A percentile compares a stretch with the other conserved stretches of the same genome.
phyloP scores from a whole-genome alignment of 2,888 invertebrate species.

The Fabriciana adippe region DNA sequence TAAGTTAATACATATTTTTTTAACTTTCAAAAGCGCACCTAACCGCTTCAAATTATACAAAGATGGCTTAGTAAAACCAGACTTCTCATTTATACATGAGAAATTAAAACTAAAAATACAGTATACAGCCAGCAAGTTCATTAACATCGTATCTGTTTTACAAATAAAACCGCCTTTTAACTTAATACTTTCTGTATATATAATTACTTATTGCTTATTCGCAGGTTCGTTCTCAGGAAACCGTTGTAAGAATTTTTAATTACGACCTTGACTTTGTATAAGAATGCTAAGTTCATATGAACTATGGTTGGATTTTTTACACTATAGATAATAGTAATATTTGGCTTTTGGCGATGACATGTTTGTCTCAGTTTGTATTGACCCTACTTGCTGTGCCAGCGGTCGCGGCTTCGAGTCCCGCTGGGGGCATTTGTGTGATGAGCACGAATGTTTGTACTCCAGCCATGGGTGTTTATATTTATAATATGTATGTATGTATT shows the following conservation, averaged over 20 bases:
- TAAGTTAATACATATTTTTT: conserved; percentile 1
- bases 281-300: neutral
- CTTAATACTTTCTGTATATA: conserved; percentile 6
- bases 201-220: conserved; percentile 1
- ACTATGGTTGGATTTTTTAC: neutral
- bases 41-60: conserved; percentile 21
- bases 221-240: neutral
- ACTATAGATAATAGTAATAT: neutral
- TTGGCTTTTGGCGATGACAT: too few relatives aligned
- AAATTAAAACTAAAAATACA: conserved; percentile 37
- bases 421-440: too few relatives aligned
- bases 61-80: conserved; percentile 23
- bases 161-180: conserved; percentile 25
- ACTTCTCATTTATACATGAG: conserved; percentile 25
- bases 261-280: conserved; percentile 9
- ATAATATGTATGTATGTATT: too few relatives aligned
- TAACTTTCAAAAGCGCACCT: conserved; percentile 6
- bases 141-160: conserved; percentile 31
- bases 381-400: too few relatives aligned
- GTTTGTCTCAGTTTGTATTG: too few relatives aligned
- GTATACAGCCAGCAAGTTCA: conserved; percentile 35
- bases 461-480: too few relatives aligned
- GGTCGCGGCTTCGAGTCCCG: too few relatives aligned
- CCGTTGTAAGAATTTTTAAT: conserved; percentile 8
- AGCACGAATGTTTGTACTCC: too few relatives aligned